Base-by-base conservation (phyloP, 1,140 invertebrate genomes). In the Laodelphax striatellus region DNA sequence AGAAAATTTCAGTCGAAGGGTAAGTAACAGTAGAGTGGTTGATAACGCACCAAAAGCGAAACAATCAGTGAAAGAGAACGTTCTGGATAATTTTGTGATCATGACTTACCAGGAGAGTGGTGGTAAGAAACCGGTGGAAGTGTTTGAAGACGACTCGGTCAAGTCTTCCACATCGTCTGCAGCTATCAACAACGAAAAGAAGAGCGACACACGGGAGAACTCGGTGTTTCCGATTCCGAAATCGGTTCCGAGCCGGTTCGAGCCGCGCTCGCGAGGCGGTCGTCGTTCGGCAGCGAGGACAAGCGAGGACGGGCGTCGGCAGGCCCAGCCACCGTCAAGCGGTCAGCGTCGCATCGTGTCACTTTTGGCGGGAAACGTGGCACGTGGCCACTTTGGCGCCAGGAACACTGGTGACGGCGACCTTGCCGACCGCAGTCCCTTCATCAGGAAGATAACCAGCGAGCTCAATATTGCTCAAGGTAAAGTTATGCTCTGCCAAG, bases 71-170 rank as follows among this genome's bases (percentile, higher is more conserved):
- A 38, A 13, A 13, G 34, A 13, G 1, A 63, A 44, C 31, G 63
- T 60, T 50, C 55, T 67, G 10, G 54, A 67, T 17, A 67, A 67
- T 63, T 67, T 67, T 53, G 64, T 57, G 28, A 67, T 67, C 14
- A 62, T 56, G 1, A 62, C 66, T 9, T 67, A 67, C 34, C 57
- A 65, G 44, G 62, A 64, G 24, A 21, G 54, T 5, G 34, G 34
- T 38, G 34, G 34, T 38, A 38, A 38, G 34, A 64, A 62, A 52
- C 66, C 66, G 17, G 61, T 58, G 5, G 63, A 67, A 22, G 63
- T 67, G 43, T 67, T 64, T 53, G 60, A 66, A 58, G 66, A 67
- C 21, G 65, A 64, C 13, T 62, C 63, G 0, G 57, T 66, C 31
- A 66, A 62, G 61, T 61, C 60, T 22, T 66, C 60, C 28, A 28